Evolutionary conservation across 1,140 invertebrate genomes (phyloP).

Genomic region (Saccostrea echinata): DNA sequence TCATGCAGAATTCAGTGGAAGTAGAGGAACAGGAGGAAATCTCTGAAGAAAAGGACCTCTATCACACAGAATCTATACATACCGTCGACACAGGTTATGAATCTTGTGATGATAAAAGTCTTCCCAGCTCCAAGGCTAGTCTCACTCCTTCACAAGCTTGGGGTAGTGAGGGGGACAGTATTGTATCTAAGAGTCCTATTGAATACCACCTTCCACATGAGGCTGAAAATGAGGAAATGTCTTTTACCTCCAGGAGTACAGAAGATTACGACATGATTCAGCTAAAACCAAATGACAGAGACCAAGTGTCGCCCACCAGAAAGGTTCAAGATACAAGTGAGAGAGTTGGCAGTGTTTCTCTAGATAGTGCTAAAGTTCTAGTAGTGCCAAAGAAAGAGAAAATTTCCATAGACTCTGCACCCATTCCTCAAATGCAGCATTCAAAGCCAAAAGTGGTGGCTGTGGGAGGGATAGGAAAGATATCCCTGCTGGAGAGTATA

Average conservation of each 20-base stretch:
- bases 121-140: constrained; percentile 10
- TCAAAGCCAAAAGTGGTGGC: constrained; percentile 62
- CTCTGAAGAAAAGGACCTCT: constrained; percentile 36
- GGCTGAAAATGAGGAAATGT: neutral
- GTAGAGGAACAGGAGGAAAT: neutral
- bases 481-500: constrained; percentile 66
- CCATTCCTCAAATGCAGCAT: constrained; percentile 66
- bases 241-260: neutral
- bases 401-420: constrained; percentile 50
- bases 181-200: neutral
- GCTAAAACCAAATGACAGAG: neutral
- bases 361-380: neutral
- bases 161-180: constrained; percentile 3
- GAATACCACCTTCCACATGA: neutral
- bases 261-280: neutral
- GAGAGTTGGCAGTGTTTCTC: neutral
- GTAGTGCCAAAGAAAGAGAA: constrained; percentile 37
- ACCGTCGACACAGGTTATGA: constrained; percentile 62
- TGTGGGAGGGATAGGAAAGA: constrained; percentile 67
- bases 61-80: constrained; percentile 51
- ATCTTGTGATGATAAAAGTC: constrained; percentile 43
- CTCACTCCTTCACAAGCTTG: constrained; percentile 29
- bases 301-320: neutral
- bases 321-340: neutral
- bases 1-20: constrained; percentile 8